These are phyloP conservation scores for Plebejus anna DNA, from an alignment of 2,888 invertebrate genomes.

Conservation along the genomic window DNA sequence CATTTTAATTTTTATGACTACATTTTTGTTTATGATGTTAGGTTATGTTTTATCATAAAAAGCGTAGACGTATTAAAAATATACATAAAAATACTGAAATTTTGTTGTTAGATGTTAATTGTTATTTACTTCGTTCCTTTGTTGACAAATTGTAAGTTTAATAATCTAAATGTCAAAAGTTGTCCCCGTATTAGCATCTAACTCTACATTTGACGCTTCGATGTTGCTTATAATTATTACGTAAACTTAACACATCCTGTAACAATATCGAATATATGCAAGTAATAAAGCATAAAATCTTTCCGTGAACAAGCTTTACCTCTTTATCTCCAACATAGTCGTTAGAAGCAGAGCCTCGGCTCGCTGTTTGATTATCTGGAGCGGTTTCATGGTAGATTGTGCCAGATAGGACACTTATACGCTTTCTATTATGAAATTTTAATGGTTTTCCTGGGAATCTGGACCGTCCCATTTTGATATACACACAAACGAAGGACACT, in stretches of 20 bases:
- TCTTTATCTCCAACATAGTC: conserved; percentile 75
- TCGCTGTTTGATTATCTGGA: conserved; percentile 69
- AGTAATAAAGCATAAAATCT: conserved; percentile 43
- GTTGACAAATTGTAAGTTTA: conserved; percentile 60
- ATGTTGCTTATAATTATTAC: conserved; percentile 62
- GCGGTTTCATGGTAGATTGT: conserved; percentile 76
- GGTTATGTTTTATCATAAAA: not conserved
- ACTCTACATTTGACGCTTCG: conserved; percentile 52
- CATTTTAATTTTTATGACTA: not conserved
- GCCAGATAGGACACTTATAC: conserved; percentile 88
- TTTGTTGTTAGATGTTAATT: conserved; percentile 26
- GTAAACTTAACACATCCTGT: conserved; percentile 68
- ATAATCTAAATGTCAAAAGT: conserved; percentile 60
- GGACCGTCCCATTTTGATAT: conserved; percentile 87
- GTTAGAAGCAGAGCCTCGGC: conserved; percentile 66
- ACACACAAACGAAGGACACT: conserved; percentile 78
- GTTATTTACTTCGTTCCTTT: conserved; percentile 44
- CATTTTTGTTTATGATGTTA: not conserved
- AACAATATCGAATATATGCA: conserved; percentile 47
- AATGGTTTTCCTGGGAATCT: conserved; percentile 94
- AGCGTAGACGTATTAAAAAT: not conserved
- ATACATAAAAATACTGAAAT: not conserved
- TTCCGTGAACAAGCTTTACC: conserved; percentile 58
- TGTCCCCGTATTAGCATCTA: conserved; percentile 41
- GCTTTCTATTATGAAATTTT: conserved; percentile 91